These are phyloP conservation scores for Dendrocincla fuliginosa DNA, from an alignment of 2,797 vertebrate species.

Conservation along the genomic window DNA sequence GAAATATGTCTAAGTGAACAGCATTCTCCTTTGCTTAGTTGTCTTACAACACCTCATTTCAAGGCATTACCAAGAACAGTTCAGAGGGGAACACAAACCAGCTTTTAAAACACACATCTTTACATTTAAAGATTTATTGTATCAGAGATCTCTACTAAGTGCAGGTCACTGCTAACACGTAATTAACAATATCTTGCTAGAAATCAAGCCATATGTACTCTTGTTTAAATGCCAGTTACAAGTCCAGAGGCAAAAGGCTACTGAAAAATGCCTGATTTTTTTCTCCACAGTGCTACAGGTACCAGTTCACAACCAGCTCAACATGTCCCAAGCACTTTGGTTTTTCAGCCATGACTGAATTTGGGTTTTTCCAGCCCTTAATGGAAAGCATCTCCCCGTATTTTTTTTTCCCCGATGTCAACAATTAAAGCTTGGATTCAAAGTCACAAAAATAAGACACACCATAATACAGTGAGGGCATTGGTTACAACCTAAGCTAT, in stretches of 20 bases:
- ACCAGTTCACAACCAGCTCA: background rate
- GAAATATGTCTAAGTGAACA: background rate
- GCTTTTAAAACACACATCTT: background rate
- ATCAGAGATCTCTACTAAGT: background rate
- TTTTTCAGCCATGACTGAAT: background rate
- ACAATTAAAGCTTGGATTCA: background rate
- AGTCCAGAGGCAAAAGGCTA: background rate
- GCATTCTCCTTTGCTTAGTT: background rate
- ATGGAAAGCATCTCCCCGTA: background rate
- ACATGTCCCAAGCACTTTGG: background rate
- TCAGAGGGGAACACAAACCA: background rate
- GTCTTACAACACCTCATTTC: background rate
- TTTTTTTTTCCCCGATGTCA: background rate
- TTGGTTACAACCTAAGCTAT: background rate
- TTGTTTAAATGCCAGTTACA: background rate
- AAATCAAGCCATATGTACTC: background rate
- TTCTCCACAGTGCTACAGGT: background rate
- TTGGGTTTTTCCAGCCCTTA: background rate
- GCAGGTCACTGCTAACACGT: background rate
- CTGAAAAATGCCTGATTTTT: fast-evolving
- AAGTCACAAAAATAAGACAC: background rate
- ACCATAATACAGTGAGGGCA: fast-evolving
- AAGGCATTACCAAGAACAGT: background rate
- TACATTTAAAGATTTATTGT: background rate
- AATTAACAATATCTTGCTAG: background rate